Base-by-base conservation (phyloP, 1,140 invertebrate species). In the Drosophila pruinosa region DNA sequence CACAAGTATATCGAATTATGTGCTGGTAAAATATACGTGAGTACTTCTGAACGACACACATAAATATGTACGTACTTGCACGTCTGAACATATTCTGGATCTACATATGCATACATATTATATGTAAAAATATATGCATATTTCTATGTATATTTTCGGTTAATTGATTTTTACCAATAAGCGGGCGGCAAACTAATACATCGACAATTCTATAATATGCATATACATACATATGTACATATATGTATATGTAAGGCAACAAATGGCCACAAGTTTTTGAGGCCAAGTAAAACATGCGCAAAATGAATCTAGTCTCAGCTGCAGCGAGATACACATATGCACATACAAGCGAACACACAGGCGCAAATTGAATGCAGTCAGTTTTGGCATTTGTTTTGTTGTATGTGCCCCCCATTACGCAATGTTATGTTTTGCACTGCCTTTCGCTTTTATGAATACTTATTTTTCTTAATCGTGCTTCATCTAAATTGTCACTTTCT, bases 161-260 rank as follows among this genome's bases (percentile, higher is more conserved):
- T 59, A 50, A 78, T 88, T 88, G 75, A 88, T 88, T 82, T 88
- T 82, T 72, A 43, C 43, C 38, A 61, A 59, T 53, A 12, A 48
- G 10, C 24, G 31, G 12, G 58, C 68, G 72, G 54, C 61, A 71
- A 39, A n/a, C 54, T 34, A 26, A 41, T 31, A 38, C 10, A 41
- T 48, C 4, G 5, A 28, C 6, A 48, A 14, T 39, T 50, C 1
- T 21, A 45, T 45, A 34, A 14, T 39, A 14, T 12, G 3, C 43
- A 34, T 14, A 19, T 57, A 26, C 12, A 22, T 53, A 64, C 17
- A 31, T 17, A 26, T 10, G 36, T 43, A 17, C 12, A 17, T 15
- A 17, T 10, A 31, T 57, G 14, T 15, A 24, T 54, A 17, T 48
- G 38, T 43, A 43, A 22, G 14, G 48, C 57, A 68, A 72, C 58